phyloP scores from a whole-genome alignment of 2,888 invertebrate genomes.

The Heliconius ismenius region DNA sequence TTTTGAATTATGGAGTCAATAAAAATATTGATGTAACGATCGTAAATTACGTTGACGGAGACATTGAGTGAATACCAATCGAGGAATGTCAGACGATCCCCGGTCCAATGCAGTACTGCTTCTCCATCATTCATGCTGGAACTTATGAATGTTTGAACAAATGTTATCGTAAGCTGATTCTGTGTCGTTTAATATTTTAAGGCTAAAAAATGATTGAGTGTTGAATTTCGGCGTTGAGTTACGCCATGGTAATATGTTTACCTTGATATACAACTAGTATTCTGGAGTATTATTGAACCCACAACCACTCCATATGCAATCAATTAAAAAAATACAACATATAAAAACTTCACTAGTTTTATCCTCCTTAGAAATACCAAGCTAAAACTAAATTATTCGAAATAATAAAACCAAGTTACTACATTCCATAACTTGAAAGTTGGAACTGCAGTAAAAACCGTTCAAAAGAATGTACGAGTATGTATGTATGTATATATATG shows the following conservation, averaged over 20 bases:
- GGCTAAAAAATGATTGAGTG: not conserved
- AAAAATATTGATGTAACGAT: slow-evolving; percentile 55
- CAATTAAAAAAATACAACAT: not conserved
- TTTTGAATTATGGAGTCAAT: slow-evolving; percentile 55
- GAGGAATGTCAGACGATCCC: slow-evolving; percentile 35
- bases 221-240: not conserved
- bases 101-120: slow-evolving; percentile 27
- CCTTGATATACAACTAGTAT: no score
- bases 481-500: slow-evolving; percentile 26
- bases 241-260: not conserved
- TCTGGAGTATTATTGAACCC: not conserved
- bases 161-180: slow-evolving; percentile 15
- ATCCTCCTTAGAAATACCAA: not conserved
- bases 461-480: slow-evolving; percentile 16
- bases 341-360: not conserved
- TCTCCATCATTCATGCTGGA: slow-evolving; percentile 34
- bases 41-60: slow-evolving; percentile 47
- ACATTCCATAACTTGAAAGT: slow-evolving; percentile 12
- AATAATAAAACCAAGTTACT: slow-evolving; percentile 2
- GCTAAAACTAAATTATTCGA: slow-evolving; percentile 8
- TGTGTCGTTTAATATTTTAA: not conserved
- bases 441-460: slow-evolving; percentile 16
- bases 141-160: slow-evolving; percentile 25
- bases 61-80: slow-evolving; percentile 49
- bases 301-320: not conserved